Evolutionary conservation across 2,113 vertebrate species (phyloP), one percentile per base, ranked within the genome.

Genomic region (Gobiocypris rarus): DNA sequence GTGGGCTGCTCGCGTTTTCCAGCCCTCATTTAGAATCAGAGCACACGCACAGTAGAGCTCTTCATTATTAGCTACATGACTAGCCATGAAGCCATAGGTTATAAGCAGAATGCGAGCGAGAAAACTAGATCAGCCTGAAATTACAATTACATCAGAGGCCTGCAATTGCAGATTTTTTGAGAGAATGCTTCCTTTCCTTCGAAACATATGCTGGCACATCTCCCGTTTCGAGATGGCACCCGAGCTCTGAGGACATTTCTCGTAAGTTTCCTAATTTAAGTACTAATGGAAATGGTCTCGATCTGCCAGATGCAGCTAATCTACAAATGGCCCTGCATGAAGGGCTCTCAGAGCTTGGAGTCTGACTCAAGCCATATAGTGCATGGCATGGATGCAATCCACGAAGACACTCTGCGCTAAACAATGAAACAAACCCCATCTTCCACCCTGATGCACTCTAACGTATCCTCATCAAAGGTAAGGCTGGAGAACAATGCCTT

Each of bases 21-120:
- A 41, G 15, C 73, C 83, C 75, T 88, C 84, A 69, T 86, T 59
- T 85, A 73, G 58, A 81, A 67, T 86, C 82, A n/a, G 69, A 84
- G 71, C 84, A 88, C 84, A 86, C 50, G 59, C 65, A 80, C 84
- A 81, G 58, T 79, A 80, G 48, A 83, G 67, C 82, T 70, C 76
- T 83, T 84, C 84, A 63, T 81, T 73, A 86, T 86, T 86, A 84
- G 84, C 81, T 50, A 83, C 87, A 86, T 70, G 87, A 86, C 70
- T 81, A 74, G 81, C 41, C 76, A 81, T 65, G 58, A 56, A 85
- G 74, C 81, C 43, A 61, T 48, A 50, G 41, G 65, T 82, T 77
- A 59, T 52, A 82, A 69, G 48, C 78, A 85, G 75, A 81, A 83
- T 34, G 59, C 24, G 45, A 48, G 59, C 4, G 10, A 81, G 26